phyloP scores from a whole-genome alignment of 2,888 invertebrate species.

The Ormyrus pomaceus region DNA sequence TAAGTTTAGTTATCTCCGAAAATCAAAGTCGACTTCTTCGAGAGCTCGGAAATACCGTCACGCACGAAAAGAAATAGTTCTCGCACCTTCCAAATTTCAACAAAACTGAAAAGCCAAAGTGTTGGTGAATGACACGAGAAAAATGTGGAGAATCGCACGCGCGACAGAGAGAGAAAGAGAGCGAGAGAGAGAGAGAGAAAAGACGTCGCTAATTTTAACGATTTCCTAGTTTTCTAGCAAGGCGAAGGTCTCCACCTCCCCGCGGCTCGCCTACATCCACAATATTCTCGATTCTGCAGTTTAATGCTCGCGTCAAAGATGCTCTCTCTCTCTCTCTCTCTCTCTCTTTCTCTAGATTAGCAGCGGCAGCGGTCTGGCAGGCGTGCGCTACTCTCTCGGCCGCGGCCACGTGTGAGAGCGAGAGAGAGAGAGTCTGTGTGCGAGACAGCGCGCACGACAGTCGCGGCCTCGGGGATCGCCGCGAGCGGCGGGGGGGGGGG shows the following conservation, averaged over 20 bases:
- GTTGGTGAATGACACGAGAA: constrained; percentile 41
- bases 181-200: neutral
- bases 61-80: neutral
- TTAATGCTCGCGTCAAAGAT: constrained; percentile 40
- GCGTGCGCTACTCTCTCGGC: constrained; percentile 27
- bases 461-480: constrained; percentile 17
- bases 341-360: neutral
- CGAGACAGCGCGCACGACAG: neutral
- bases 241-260: constrained; percentile 49
- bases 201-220: constrained; percentile 50
- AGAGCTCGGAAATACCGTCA: too few species aligned
- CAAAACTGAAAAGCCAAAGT: neutral
- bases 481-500: neutral
- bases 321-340: constrained; percentile 26
- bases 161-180: too few species aligned
- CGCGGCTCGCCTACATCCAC: neutral
- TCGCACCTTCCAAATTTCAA: neutral
- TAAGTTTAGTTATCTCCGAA: too few species aligned
- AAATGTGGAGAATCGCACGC: constrained; percentile 33
- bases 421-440: neutral
- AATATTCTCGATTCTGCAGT: neutral
- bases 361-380: constrained; percentile 8
- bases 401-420: constrained; percentile 42
- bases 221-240: constrained; percentile 46
- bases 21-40: too few species aligned